Evolutionary conservation across 2,888 invertebrate species (phyloP).

Genomic region (Adineta ricciae): DNA sequence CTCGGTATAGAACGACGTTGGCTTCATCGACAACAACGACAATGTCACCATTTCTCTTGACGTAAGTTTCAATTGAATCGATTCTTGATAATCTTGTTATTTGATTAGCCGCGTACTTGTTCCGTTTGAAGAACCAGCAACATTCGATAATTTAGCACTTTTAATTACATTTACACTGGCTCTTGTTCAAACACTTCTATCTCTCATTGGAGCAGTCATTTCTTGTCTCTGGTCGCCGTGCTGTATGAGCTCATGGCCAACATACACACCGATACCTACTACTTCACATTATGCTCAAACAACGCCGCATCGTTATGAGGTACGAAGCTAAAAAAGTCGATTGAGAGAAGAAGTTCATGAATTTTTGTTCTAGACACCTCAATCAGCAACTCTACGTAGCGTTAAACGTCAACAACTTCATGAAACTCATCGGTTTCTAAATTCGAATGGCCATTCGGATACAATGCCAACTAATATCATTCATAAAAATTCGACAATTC

Average conservation of each 20-base stretch:
- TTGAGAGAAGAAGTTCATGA: background rate
- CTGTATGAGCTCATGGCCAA: background rate
- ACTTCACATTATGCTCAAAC: background rate
- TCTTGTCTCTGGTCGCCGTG: constrained; percentile 7
- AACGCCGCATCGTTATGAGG: background rate
- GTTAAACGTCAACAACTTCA: background rate
- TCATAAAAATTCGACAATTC: background rate
- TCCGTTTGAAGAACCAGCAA: background rate
- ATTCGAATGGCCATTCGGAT: background rate
- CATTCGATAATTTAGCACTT: background rate
- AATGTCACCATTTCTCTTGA: background rate
- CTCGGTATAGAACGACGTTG: background rate
- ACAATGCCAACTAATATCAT: background rate
- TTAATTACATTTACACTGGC: constrained; percentile 3
- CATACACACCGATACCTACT: background rate
- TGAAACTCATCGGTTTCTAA: background rate
- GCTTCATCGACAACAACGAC: background rate
- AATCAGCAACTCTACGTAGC: background rate
- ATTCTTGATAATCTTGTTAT: background rate
- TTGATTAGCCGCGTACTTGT: background rate
- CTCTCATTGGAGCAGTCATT: background rate
- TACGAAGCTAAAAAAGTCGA: background rate
- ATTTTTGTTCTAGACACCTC: background rate
- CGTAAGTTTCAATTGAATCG: background rate
- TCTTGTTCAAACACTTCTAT: constrained; percentile 1